A percentile compares a stretch with the other conserved stretches of the same genome.
Conservation (phyloP, 2,888 invertebrate genomes). For the Zhengitettix transpicula region DNA sequence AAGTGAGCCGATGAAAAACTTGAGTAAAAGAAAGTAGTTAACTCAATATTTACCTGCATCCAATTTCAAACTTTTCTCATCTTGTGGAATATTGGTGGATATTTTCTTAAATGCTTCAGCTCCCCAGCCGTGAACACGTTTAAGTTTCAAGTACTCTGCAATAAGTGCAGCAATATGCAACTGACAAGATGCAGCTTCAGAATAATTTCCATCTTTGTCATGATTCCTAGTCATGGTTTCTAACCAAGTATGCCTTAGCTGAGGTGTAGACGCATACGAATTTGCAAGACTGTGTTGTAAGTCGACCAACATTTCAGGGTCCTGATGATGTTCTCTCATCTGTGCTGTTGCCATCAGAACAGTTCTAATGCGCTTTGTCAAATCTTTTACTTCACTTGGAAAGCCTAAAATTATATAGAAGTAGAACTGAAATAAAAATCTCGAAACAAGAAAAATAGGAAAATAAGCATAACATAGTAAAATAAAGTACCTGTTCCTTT, state of each 20-base stretch:
- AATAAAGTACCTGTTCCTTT: slow-evolving; percentile 58
- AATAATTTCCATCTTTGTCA: slow-evolving; percentile 61
- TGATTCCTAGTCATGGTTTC: slow-evolving; percentile 84
- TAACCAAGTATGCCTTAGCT: slow-evolving; percentile 88
- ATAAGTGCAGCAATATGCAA: slow-evolving; percentile 89
- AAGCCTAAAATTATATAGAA: slow-evolving; percentile 36
- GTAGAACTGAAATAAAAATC: neutral
- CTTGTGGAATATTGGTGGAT: slow-evolving; percentile 72
- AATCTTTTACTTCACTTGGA: slow-evolving; percentile 78
- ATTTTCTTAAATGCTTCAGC: slow-evolving; percentile 68
- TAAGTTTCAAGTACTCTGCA: slow-evolving; percentile 77
- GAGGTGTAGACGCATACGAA: slow-evolving; percentile 68
- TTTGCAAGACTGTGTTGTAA: slow-evolving; percentile 83
- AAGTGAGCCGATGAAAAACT: too few species aligned
- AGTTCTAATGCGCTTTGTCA: slow-evolving; percentile 82
- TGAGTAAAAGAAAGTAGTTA: too few species aligned
- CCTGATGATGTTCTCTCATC: slow-evolving; percentile 76
- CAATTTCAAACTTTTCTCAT: slow-evolving; percentile 70
- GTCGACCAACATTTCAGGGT: slow-evolving; percentile 83
- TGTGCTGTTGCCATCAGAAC: slow-evolving; percentile 90
- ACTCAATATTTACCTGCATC: slow-evolving; percentile 42
- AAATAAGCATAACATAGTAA: neutral
- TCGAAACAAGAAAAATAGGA: neutral
- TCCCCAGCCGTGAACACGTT: slow-evolving; percentile 63
- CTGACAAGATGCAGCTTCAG: slow-evolving; percentile 91